Percentiles rank a stretch among this genome's conserved stretches.
These are phyloP conservation scores for Lepidotrigona ventralis DNA, from an alignment of 1,140 invertebrate species.

Conservation along the genomic window DNA sequence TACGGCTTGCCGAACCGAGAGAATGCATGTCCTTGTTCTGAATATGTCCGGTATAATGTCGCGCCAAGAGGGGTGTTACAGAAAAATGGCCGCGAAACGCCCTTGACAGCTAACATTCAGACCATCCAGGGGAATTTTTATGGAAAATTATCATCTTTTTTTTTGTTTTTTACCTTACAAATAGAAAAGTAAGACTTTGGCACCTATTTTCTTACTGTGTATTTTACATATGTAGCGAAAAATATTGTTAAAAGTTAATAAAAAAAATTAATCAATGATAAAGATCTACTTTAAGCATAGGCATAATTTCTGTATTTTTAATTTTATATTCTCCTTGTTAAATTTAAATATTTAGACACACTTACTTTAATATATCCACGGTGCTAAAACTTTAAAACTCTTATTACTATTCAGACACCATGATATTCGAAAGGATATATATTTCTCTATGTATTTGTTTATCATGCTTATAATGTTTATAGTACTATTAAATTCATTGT, in stretches of 20 bases:
- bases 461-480: too few species aligned
- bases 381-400: too few species aligned
- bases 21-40: constrained; percentile 31
- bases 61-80: constrained; percentile 19
- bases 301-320: too few species aligned
- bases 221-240: background rate
- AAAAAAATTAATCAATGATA: too few species aligned
- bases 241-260: background rate
- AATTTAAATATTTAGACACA: too few species aligned
- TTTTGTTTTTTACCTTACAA: background rate
- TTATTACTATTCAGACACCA: too few species aligned
- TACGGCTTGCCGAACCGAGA: constrained; percentile 30
- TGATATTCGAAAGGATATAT: too few species aligned
- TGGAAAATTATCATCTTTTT: background rate
- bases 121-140: background rate
- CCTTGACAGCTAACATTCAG: background rate
- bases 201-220: background rate
- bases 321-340: too few species aligned
- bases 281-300: too few species aligned
- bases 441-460: too few species aligned
- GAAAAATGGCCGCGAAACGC: background rate
- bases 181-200: background rate
- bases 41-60: constrained; percentile 23
- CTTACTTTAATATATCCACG: too few species aligned
- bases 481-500: too few species aligned